Evolutionary conservation across 2,797 vertebrate genomes (phyloP).

Genomic region (Spinibarbus caldwelli): DNA sequence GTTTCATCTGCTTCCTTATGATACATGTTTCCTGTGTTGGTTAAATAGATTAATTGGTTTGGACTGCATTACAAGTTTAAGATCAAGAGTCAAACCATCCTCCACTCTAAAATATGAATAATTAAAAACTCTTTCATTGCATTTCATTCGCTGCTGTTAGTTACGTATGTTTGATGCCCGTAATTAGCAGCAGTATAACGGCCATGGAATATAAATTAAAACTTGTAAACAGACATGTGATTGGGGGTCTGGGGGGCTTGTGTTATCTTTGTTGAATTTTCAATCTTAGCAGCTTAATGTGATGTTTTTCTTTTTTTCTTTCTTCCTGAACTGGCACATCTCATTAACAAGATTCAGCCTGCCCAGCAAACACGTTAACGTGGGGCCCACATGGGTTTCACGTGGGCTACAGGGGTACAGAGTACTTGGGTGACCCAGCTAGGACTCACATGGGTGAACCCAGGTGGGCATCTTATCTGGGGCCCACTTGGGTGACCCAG

Average conservation of each 20-base stretch:
- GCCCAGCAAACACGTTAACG: too few relatives aligned
- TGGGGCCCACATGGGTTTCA: too few relatives aligned
- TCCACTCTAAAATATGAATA: slow-evolving; percentile 5
- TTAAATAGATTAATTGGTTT: slow-evolving; percentile 23
- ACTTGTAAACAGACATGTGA: slow-evolving; percentile 19
- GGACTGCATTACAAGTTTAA: neutral
- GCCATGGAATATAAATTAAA: slow-evolving; percentile 8
- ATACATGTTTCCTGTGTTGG: neutral
- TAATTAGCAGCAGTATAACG: slow-evolving; percentile 22
- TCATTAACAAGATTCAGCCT: slow-evolving; percentile 56
- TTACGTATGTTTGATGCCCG: slow-evolving; percentile 37
- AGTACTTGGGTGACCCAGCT: too few relatives aligned
- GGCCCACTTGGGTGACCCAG: too few relatives aligned
- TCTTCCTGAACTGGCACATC: slow-evolving; percentile 21
- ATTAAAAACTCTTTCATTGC: slow-evolving; percentile 32
- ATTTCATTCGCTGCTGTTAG: neutral
- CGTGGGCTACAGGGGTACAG: too few relatives aligned
- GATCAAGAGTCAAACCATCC: slow-evolving; percentile 10
- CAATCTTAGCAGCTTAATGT: slow-evolving; percentile 45
- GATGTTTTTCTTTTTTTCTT: slow-evolving; percentile 20
- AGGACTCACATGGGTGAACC: too few relatives aligned
- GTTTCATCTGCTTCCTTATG: neutral
- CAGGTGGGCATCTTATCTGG: too few relatives aligned
- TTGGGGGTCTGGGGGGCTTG: neutral
- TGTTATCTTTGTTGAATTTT: slow-evolving; percentile 35